These are phyloP conservation scores for Pteruthius melanotis DNA, from an alignment of 2,113 vertebrate genomes.

Conservation along the genomic window DNA sequence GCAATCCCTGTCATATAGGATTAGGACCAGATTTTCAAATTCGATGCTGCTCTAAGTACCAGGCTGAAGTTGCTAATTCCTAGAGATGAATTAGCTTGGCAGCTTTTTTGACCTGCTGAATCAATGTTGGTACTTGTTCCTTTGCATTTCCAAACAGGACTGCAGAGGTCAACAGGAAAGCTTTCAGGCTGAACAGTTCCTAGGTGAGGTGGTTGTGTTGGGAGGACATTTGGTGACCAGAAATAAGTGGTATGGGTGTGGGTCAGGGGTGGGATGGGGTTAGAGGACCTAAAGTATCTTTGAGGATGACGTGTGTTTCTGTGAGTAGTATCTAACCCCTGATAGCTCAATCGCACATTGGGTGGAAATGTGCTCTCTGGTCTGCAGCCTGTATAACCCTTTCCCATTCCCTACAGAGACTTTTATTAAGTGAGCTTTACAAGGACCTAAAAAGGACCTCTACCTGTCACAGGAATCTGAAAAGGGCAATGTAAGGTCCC, in stretches of 20 bases:
- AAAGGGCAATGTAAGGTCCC: not conserved
- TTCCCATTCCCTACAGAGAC: not conserved
- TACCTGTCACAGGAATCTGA: not conserved
- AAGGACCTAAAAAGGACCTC: not conserved
- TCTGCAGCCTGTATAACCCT: not conserved
- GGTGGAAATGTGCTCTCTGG: not conserved
- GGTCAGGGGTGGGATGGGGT: not conserved
- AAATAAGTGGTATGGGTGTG: not conserved
- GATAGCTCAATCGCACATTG: not conserved
- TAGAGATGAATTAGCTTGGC: not conserved
- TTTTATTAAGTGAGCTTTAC: not conserved
- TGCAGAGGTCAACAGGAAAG: not conserved
- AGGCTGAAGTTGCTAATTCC: not conserved
- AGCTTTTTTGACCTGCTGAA: not conserved
- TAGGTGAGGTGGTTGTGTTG: not conserved
- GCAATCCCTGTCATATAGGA: not conserved
- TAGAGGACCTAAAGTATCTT: not conserved
- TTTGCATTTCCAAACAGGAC: not conserved
- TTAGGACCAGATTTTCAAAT: not conserved
- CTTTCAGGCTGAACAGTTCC: not conserved
- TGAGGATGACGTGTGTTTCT: not conserved
- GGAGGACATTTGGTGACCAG: not conserved
- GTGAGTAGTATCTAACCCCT: not conserved
- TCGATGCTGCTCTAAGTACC: not conserved
- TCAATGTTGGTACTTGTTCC: not conserved